Conservation (phyloP, 2,888 invertebrate species). For the Eretmocerus hayati region DNA sequence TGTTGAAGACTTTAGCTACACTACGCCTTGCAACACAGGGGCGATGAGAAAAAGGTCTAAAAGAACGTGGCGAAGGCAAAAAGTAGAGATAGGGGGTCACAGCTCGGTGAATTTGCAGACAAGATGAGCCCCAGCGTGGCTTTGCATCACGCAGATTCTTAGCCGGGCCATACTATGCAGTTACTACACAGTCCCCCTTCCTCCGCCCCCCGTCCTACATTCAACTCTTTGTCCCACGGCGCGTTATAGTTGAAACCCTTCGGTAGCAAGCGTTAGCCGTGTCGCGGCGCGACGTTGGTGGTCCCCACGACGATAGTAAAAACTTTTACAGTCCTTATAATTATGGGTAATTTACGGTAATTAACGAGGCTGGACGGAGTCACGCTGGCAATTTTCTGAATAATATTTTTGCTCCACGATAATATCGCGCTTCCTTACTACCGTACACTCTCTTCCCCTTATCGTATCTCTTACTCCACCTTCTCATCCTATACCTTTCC, state of each 20-base stretch:
- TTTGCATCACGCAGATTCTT: slow-evolving; percentile 36
- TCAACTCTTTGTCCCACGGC: slow-evolving; percentile 7
- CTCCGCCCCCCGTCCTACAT: no score
- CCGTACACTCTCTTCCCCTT: slow-evolving; percentile 5
- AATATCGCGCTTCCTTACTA: slow-evolving; percentile 39
- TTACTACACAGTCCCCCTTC: slow-evolving; percentile 12
- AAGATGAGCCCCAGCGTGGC: slow-evolving; percentile 41
- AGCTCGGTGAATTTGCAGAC: slow-evolving; percentile 39
- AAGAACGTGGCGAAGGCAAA: not conserved
- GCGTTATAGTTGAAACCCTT: no score
- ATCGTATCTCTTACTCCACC: slow-evolving; percentile 4
- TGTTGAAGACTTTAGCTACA: no score
- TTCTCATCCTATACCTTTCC: no score
- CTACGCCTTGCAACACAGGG: no score
- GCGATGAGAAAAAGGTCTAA: not conserved
- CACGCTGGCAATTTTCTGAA: slow-evolving; percentile 46
- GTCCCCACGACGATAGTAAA: slow-evolving; percentile 46
- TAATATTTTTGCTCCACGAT: slow-evolving; percentile 44
- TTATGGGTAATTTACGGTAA: slow-evolving; percentile 48
- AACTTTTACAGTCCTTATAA: slow-evolving; percentile 48
- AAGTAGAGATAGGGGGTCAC: slow-evolving; percentile 27
- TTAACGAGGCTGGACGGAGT: slow-evolving; percentile 47
- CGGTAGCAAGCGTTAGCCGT: no score
- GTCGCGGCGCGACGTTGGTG: not conserved
- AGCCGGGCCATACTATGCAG: no score